Base-by-base conservation (phyloP, 2,888 invertebrate species). In the Terebella lapidaria region DNA sequence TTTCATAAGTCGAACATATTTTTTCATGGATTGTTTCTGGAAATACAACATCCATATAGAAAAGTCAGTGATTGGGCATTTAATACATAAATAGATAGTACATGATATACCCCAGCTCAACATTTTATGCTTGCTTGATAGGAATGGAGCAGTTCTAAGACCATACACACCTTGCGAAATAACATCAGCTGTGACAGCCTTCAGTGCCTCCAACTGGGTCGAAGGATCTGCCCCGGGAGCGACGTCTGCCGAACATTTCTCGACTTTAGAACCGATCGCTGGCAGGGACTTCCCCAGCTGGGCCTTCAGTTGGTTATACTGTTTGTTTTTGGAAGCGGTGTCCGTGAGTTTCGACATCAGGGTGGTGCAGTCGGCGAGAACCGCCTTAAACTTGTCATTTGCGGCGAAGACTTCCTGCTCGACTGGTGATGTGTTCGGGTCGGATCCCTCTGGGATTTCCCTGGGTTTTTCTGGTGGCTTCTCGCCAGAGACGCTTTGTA, bases 141-240 rank as follows among this genome's bases (percentile, higher is more conserved):
- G n/a, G n/a, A n/a, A n/a, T n/a, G n/a, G n/a, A n/a, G n/a, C n/a
- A n/a, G n/a, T n/a, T n/a, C n/a, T n/a, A n/a, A n/a, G n/a, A n/a
- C n/a, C n/a, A n/a, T n/a, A n/a, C n/a, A n/a, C n/a, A n/a, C n/a
- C 77, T 56, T 76, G 73, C 18, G 75, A 72, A 54, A 77, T 68
- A 57, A 77, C 62, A 59, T 75, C 76, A 15, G 72, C 70, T 59
- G 74, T 77, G 51, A 76, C 61, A 27, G 67, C 70, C 64, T 74
- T 73, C 24, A 78, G 61, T 18, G 62, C 65, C 18, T 71, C 67
- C 27, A 59, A 18, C 25, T 55, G 58, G 20, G 57, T 47, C 54
- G 29, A 26, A 4, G 58, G 64, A 30, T 55, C 63, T 28, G 24
- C 27, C 18, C 60, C 60, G 5, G 54, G 59, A n/a, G 45, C 27